phyloP scores from a whole-genome alignment of 1,140 invertebrate species.

The Ericerus pela region DNA sequence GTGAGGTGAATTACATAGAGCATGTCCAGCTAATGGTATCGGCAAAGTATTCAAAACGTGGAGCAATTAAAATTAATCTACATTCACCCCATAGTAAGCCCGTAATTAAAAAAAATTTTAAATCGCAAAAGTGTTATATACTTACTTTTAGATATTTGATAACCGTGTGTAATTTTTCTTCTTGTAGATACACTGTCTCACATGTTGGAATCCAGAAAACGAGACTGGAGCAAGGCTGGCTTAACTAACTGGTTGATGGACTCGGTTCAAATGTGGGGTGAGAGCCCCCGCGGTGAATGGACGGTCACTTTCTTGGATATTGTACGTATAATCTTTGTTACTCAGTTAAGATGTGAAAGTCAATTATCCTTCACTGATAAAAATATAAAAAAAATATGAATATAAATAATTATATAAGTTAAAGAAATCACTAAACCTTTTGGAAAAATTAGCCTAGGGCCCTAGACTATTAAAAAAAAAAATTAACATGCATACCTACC shows the following conservation, averaged over 20 bases:
- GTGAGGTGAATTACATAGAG: slow-evolving; percentile 54
- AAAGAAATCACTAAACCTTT: no score
- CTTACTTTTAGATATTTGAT: neutral
- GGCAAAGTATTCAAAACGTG: slow-evolving; percentile 50
- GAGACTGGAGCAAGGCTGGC: slow-evolving; percentile 54
- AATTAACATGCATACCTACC: no score
- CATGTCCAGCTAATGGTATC: slow-evolving; percentile 60
- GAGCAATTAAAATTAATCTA: slow-evolving; percentile 52
- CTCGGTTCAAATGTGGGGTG: slow-evolving; percentile 84
- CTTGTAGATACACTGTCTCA: slow-evolving; percentile 48
- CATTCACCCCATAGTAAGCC: slow-evolving; percentile 50
- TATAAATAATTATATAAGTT: no score
- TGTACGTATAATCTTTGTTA: no score
- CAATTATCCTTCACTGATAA: no score
- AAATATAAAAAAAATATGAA: no score
- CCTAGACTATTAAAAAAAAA: no score
- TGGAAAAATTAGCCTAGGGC: no score
- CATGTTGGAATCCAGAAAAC: slow-evolving; percentile 48
- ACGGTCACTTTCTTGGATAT: slow-evolving; percentile 43
- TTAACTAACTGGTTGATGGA: slow-evolving; percentile 76
- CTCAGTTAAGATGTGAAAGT: no score
- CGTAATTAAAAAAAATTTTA: neutral
- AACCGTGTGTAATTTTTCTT: slow-evolving; percentile 41
- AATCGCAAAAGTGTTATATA: neutral
- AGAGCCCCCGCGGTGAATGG: slow-evolving; percentile 62